A percentile compares a stretch with the other conserved stretches of the same genome.
Conservation (phyloP, 2,888 invertebrate genomes). For the Nemotelus pantherinus region DNA sequence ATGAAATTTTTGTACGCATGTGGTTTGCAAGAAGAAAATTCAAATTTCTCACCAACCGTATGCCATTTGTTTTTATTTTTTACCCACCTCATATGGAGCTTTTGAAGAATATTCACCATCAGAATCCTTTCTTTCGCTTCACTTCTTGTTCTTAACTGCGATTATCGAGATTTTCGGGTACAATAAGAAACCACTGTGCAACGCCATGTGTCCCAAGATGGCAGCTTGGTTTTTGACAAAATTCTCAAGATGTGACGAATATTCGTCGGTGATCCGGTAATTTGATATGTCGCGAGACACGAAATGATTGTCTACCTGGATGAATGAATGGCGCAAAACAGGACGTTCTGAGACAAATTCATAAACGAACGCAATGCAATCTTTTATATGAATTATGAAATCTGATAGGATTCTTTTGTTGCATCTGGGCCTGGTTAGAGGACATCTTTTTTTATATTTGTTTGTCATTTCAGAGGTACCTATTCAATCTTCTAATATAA, state of each 20-base stretch:
- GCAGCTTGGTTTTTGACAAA: slow-evolving; percentile 24
- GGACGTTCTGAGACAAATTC: slow-evolving; percentile 27
- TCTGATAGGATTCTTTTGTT: slow-evolving; percentile 8
- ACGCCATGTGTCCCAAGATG: background rate
- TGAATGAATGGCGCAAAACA: slow-evolving; percentile 2
- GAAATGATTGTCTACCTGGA: background rate
- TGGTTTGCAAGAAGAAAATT: no score
- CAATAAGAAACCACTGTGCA: background rate
- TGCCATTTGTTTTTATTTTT: no score
- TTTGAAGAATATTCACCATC: no score
- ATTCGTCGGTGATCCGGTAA: slow-evolving; percentile 38
- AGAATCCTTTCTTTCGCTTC: no score
- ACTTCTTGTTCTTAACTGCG: background rate
- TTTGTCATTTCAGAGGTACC: background rate
- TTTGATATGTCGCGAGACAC: slow-evolving; percentile 17
- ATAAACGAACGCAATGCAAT: background rate
- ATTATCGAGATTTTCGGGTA: slow-evolving; percentile 7
- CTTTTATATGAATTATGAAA: slow-evolving; percentile 32
- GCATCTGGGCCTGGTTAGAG: background rate
- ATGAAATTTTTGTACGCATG: no score
- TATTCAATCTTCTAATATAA: no score
- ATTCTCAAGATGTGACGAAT: slow-evolving; percentile 33
- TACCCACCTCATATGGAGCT: no score
- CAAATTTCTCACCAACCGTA: no score
- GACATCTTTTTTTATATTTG: slow-evolving; percentile 6